Conservation (phyloP, 2,113 vertebrate species). For the Trichechus manatus region DNA sequence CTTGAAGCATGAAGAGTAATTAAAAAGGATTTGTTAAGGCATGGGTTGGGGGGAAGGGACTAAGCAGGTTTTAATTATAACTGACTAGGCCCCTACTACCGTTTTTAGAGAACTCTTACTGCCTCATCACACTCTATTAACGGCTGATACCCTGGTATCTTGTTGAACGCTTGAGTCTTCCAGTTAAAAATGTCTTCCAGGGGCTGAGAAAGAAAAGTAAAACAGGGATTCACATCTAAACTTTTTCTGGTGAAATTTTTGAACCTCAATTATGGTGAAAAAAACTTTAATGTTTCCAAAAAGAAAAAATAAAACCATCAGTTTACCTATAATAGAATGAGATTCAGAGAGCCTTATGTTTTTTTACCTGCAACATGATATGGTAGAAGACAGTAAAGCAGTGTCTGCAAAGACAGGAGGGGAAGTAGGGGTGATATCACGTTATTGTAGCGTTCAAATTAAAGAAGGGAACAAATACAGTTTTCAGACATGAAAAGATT, state of each 20-base stretch:
- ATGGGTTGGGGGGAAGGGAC: not conserved
- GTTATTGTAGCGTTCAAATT: not conserved
- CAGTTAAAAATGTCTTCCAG: not conserved
- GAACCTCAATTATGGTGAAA: not conserved
- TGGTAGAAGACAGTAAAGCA: not conserved
- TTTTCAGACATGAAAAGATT: not conserved
- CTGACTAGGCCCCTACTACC: not conserved
- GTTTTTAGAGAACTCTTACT: not conserved
- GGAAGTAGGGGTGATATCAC: accelerated
- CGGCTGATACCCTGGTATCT: not conserved
- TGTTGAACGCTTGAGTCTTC: not conserved
- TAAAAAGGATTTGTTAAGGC: not conserved
- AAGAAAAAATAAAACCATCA: not conserved
- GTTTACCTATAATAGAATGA: not conserved
- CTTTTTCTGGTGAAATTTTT: not conserved
- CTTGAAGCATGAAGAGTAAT: not conserved
- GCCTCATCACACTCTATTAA: not conserved
- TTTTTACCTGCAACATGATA: not conserved
- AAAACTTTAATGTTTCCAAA: not conserved
- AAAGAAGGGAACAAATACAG: not conserved
- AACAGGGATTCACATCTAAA: not conserved
- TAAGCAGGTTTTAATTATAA: not conserved
- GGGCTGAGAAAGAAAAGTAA: not conserved
- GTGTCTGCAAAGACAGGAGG: not conserved
- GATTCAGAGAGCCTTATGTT: not conserved